phyloP scores from a whole-genome alignment of 1,140 invertebrate species.

The Centruroides sculpturatus region DNA sequence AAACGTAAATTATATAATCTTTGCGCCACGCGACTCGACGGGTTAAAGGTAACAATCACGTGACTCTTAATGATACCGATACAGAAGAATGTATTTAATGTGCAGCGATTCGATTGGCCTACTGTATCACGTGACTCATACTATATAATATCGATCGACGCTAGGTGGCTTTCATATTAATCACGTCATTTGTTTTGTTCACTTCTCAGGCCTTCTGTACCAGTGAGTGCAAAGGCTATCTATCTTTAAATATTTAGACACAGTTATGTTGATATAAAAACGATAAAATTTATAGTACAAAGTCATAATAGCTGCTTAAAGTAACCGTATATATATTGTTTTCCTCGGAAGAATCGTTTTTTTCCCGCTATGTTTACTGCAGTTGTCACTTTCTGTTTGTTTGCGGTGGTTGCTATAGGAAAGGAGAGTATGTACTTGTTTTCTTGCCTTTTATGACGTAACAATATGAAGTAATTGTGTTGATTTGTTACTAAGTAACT shows the following conservation, averaged over 20 bases:
- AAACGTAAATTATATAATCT: no score
- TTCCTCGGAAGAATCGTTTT: background rate
- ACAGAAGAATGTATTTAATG: no score
- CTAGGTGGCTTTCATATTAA: no score
- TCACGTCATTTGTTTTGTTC: no score
- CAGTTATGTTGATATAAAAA: background rate
- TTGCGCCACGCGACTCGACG: no score
- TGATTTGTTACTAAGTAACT: no score
- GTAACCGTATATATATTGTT: background rate
- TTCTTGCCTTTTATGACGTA: background rate
- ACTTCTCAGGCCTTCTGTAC: conserved; percentile 9
- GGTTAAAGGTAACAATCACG: no score
- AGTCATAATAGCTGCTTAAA: background rate
- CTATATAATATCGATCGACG: no score
- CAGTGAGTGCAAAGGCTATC: conserved; percentile 16
- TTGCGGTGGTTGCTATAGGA: background rate
- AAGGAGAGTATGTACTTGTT: background rate
- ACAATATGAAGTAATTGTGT: background rate
- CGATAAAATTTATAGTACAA: background rate
- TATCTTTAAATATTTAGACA: background rate
- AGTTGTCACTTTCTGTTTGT: background rate
- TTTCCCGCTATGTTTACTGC: background rate
- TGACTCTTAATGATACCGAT: no score
- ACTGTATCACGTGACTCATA: no score
- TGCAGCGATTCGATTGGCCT: no score